A percentile compares a stretch with the other conserved stretches of the same genome.
phyloP scores from a whole-genome alignment of 2,888 invertebrate species.

The Ectemnius cavifrons region DNA sequence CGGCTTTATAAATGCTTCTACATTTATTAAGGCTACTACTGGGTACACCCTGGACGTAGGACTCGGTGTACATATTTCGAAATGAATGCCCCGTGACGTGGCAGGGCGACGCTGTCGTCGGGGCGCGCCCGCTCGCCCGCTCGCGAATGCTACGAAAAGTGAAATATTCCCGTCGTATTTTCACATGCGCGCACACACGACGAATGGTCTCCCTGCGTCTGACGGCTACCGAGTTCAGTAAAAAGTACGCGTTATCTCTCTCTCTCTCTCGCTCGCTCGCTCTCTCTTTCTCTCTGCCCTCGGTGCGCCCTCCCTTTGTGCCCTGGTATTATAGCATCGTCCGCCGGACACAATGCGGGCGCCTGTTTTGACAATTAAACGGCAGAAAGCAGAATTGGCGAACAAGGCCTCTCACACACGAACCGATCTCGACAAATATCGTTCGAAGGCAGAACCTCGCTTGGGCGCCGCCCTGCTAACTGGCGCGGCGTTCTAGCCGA shows the following conservation, averaged over 20 bases:
- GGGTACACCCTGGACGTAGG: slow-evolving; percentile 60
- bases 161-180: slow-evolving; percentile 78
- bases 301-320: too few species aligned
- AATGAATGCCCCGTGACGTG: slow-evolving; percentile 75
- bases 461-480: too few species aligned
- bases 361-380: too few species aligned
- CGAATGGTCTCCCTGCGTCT: slow-evolving; percentile 76
- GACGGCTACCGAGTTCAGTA: slow-evolving; percentile 65
- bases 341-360: too few species aligned
- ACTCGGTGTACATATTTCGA: slow-evolving; percentile 69
- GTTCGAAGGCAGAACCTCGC: not conserved
- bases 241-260: slow-evolving; percentile 8
- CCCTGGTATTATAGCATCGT: too few species aligned
- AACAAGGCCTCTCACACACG: not conserved
- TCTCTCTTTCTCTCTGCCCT: too few species aligned
- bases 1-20: slow-evolving; percentile 74
- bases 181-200: slow-evolving; percentile 72
- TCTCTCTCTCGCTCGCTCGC: too few species aligned
- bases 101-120: slow-evolving; percentile 71
- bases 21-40: slow-evolving; percentile 76
- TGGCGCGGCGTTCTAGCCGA: slow-evolving; percentile 6
- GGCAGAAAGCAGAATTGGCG: too few species aligned
- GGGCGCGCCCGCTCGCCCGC: slow-evolving; percentile 54
- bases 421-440: not conserved
- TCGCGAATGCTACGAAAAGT: slow-evolving; percentile 72